phyloP scores from a whole-genome alignment of 2,113 vertebrate species.

The Amblyornis subalaris region DNA sequence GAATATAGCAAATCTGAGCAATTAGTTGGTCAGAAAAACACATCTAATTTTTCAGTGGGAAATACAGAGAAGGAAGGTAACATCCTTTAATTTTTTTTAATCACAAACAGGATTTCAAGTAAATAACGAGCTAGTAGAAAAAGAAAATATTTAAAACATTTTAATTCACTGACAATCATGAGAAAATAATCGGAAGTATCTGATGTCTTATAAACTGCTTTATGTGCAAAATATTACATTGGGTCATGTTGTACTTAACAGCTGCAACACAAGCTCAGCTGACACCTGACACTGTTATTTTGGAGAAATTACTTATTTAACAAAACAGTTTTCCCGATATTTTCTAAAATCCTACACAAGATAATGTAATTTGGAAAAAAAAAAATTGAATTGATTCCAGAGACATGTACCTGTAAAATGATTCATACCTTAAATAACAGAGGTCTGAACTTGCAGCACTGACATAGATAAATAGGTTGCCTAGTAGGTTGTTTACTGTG shows the following conservation, averaged over 20 bases:
- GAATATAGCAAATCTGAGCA: not conserved
- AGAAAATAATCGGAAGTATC: not conserved
- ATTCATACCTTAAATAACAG: slow-evolving; percentile 73
- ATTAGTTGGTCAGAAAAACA: not conserved
- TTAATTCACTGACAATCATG: not conserved
- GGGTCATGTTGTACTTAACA: not conserved
- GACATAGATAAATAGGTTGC: slow-evolving; percentile 80
- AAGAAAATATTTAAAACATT: not conserved
- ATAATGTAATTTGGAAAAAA: not conserved
- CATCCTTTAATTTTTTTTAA: not conserved
- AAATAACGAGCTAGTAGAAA: not conserved
- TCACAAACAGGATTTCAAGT: not conserved
- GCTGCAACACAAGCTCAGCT: not conserved
- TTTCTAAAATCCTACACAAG: not conserved
- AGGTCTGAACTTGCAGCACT: slow-evolving; percentile 71
- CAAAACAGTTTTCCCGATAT: not conserved
- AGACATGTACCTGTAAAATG: slow-evolving; percentile 56
- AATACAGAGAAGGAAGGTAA: not conserved
- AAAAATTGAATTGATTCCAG: not conserved
- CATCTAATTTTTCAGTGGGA: not conserved
- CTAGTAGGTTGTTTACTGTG: slow-evolving; percentile 78
- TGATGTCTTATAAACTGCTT: not conserved
- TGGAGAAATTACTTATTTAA: not conserved
- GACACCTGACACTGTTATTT: not conserved
- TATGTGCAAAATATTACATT: not conserved